Evolutionary conservation across 2,888 invertebrate genomes (phyloP).

Genomic region (Lithophane ornitopus): DNA sequence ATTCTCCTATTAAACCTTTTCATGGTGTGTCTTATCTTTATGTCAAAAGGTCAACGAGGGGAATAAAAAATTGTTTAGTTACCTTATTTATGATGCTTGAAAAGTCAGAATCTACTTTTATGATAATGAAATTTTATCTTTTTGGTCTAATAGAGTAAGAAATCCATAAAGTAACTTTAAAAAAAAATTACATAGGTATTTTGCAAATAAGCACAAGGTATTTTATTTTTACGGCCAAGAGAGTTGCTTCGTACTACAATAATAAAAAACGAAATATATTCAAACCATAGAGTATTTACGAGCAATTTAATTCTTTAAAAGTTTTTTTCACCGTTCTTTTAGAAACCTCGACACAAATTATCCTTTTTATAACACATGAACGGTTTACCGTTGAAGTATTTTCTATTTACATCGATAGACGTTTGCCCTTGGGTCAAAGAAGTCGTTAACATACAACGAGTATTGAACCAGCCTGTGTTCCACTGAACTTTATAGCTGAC

Average conservation of each 20-base stretch:
- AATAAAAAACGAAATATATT: conserved; percentile 3
- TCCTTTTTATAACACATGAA: conserved; percentile 29
- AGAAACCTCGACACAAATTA: conserved; percentile 14
- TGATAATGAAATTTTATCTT: too few relatives aligned
- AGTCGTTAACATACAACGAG: conserved; percentile 59
- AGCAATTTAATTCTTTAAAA: not conserved
- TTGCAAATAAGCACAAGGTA: not conserved
- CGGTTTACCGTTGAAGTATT: conserved; percentile 41
- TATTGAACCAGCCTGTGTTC: conserved; percentile 45
- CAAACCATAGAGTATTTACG: not conserved
- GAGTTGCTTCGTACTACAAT: not conserved
- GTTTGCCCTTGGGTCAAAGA: conserved; percentile 59
- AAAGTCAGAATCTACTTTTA: not conserved
- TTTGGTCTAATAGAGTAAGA: too few relatives aligned
- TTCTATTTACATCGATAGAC: conserved; percentile 49
- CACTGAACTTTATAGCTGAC: conserved; percentile 55
- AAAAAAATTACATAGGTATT: not conserved
- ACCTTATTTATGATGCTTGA: not conserved
- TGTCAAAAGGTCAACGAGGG: conserved; percentile 34
- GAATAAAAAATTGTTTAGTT: conserved; percentile 6
- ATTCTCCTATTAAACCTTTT: conserved; percentile 11
- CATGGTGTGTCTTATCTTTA: conserved; percentile 14
- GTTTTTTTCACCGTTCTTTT: not conserved
- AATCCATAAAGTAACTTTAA: not conserved
- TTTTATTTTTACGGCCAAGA: not conserved